Conservation (phyloP, 2,113 vertebrate species). For the Melanocharis versteri region DNA sequence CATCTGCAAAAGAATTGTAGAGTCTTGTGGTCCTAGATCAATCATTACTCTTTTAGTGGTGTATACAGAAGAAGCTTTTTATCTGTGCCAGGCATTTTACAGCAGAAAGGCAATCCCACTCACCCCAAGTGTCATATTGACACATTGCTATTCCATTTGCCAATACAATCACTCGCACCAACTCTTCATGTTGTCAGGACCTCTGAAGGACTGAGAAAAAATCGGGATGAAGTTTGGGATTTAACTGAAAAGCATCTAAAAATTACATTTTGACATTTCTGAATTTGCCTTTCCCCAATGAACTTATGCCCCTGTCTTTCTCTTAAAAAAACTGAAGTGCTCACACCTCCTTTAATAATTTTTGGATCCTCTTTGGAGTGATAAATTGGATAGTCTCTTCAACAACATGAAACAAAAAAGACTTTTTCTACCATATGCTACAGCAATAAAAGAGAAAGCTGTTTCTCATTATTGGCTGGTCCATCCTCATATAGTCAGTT, state of each 20-base stretch:
- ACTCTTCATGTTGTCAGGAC: neutral
- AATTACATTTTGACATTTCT: neutral
- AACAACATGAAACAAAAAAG: slow-evolving; percentile 3
- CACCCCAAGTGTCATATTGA: neutral
- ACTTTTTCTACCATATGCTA: slow-evolving; percentile 29
- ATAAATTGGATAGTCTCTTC: neutral
- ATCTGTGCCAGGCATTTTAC: neutral
- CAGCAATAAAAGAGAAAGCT: slow-evolving; percentile 49
- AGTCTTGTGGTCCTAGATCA: neutral
- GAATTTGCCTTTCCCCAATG: neutral
- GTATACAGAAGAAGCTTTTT: neutral
- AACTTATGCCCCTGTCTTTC: neutral
- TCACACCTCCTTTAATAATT: slow-evolving; percentile 14
- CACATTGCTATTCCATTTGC: neutral
- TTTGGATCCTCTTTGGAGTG: slow-evolving; percentile 2
- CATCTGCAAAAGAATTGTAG: neutral
- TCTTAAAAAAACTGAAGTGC: neutral
- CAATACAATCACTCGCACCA: neutral
- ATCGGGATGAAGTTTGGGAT: neutral
- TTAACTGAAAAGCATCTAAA: neutral
- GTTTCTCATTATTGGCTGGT: slow-evolving; percentile 51
- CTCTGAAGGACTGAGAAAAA: neutral
- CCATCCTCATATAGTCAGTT: slow-evolving; percentile 33
- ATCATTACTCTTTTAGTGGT: neutral
- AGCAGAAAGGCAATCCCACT: neutral